Base-by-base conservation (phyloP, 2,888 invertebrate genomes). In the Melikaiella ostensackeni region DNA sequence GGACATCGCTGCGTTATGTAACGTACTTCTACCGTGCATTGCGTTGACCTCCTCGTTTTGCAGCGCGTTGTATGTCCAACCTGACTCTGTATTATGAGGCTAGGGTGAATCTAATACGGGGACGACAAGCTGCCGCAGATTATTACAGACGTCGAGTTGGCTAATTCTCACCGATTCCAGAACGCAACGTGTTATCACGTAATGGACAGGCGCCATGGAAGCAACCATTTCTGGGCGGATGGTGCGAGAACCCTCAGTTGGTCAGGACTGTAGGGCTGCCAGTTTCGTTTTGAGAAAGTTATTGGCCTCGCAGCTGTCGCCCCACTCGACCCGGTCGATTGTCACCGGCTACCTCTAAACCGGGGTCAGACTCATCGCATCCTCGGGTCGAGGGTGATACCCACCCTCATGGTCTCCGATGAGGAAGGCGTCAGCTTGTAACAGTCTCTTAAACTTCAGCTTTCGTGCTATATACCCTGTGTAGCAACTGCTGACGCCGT, bases 301-400 rank as follows among this genome's bases (percentile, higher is more conserved):
- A 91, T 91, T 91, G 91, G 89, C 83, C 86, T 82, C 86, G 81
- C 91, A 91, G 91, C 91, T 91, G 91, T 91, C 90, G 91, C 89
- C 83, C 83, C 82, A 81, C 83, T 83, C 83, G 84, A 84, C 81
- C 80, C 80, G 86, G 88, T 87, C 89, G 89, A 91, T 91, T 91
- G 91, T 90, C 90, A 90, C 87, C 88, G 89, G 89, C 86, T 83
- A 89, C 87, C 88, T 88, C 86, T 75, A 84, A 84, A 79, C 83
- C 86, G 85, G 89, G 90, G 90, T 90, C 89, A 89, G 91, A 87
- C 89, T 90, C 91, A 91, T 91, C 89, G 88, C 87, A 84, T 80
- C 77, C 79, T 79, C 81, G 82, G 83, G 86, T 85, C 87, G 87
- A 87, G 86, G 88, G 88, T 86, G 87, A 88, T 88, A 87, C 87